These are phyloP conservation scores for Stichopus chloronotus DNA, from an alignment of 35 echinoderm and acorn worm species.

Conservation along the genomic window DNA sequence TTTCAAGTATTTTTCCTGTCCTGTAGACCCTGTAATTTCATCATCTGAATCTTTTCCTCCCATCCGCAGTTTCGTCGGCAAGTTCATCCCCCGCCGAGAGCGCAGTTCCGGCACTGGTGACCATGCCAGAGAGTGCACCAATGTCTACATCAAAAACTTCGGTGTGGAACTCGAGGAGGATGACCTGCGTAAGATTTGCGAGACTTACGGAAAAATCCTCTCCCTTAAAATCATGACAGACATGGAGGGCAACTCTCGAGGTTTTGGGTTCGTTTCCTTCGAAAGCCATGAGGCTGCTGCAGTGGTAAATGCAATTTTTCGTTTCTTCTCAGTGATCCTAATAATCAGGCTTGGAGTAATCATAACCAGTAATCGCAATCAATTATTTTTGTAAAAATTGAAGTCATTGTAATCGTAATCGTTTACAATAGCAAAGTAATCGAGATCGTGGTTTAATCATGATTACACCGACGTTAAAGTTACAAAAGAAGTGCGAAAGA, in stretches of 20 bases:
- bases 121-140: constrained; percentile 82
- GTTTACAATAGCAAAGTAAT: too few species aligned
- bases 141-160: constrained; percentile 96
- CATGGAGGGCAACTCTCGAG: constrained; percentile 65
- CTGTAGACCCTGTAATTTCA: not conserved
- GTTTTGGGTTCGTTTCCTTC: constrained; percentile 93
- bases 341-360: too few species aligned
- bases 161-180: constrained; percentile 64
- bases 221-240: constrained; percentile 84
- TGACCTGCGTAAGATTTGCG: constrained; percentile 64
- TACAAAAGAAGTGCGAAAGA: too few species aligned
- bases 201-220: constrained; percentile 66
- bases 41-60: not conserved
- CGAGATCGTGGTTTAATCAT: too few species aligned
- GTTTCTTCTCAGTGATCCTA: too few species aligned
- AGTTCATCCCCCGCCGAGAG: constrained; percentile 81
- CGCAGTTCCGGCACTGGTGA: constrained; percentile 65
- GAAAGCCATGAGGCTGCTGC: constrained; percentile 75
- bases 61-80: constrained; percentile 78
- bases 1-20: not conserved
- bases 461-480: too few species aligned
- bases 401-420: too few species aligned
- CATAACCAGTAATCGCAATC: too few species aligned
- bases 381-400: too few species aligned
- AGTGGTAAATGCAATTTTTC: constrained; percentile 69